phyloP scores from a whole-genome alignment of 37 sponge, comb jelly and placozoan species.

The Chondrilla cf. caribensis region DNA sequence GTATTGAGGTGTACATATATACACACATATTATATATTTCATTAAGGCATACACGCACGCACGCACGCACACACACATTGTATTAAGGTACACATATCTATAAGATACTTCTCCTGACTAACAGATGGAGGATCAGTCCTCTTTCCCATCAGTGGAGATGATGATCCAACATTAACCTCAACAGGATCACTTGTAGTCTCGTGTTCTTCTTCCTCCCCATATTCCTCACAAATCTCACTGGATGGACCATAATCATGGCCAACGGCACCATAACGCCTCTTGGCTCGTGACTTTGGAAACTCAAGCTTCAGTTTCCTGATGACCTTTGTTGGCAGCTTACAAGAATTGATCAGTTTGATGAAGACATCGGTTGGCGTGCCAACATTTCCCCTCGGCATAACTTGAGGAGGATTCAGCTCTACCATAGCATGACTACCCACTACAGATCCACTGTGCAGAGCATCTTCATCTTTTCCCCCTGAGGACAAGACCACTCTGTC shows the following conservation, averaged over 20 bases:
- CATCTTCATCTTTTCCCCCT: neutral
- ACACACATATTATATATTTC: too few relatives aligned
- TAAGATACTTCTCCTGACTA: too few relatives aligned
- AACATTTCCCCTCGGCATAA: conserved; percentile 88
- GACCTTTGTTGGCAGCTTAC: conserved; percentile 73
- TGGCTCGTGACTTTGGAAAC: conserved; percentile 66
- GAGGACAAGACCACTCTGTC: neutral
- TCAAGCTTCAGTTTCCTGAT: conserved; percentile 79
- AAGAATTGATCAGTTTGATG: conserved; percentile 61
- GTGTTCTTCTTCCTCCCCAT: conserved; percentile 1
- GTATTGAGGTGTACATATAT: too few relatives aligned
- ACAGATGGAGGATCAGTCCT: conserved; percentile 22
- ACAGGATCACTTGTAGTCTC: neutral
- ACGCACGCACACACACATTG: too few relatives aligned
- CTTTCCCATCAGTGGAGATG: neutral
- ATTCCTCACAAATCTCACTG: too few relatives aligned
- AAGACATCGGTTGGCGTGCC: conserved; percentile 74
- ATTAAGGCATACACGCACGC: too few relatives aligned
- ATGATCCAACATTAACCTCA: neutral
- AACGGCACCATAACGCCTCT: conserved; percentile 77
- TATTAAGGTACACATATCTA: too few relatives aligned
- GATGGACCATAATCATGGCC: conserved; percentile 44
- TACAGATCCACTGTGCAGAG: neutral
- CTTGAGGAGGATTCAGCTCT: conserved; percentile 84
- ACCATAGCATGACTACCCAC: conserved; percentile 36